These are phyloP conservation scores for Furcula furcula DNA, from an alignment of 2,888 invertebrate genomes.

Conservation along the genomic window DNA sequence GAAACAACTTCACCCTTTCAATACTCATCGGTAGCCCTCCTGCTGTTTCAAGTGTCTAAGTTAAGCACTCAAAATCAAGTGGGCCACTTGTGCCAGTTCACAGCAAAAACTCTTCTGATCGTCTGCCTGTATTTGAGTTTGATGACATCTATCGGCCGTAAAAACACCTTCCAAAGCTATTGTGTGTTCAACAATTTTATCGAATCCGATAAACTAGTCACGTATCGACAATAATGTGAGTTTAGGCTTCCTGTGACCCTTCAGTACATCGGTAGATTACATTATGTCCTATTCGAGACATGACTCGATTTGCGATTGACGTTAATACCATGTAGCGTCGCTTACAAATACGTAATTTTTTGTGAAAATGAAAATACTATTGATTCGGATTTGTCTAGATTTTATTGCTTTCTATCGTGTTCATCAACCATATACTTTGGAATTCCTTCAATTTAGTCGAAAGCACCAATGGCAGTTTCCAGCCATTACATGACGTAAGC, in stretches of 20 bases:
- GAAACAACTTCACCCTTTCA: slow-evolving; percentile 25
- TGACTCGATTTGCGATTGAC: slow-evolving; percentile 29
- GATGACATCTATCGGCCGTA: slow-evolving; percentile 20
- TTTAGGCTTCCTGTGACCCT: slow-evolving; percentile 40
- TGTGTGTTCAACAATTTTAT: slow-evolving; percentile 38
- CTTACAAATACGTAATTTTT: background rate
- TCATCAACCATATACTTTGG: slow-evolving; percentile 10
- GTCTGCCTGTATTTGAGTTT: slow-evolving; percentile 19
- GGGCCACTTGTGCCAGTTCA: slow-evolving; percentile 23
- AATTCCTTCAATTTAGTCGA: slow-evolving; percentile 19
- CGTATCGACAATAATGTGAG: slow-evolving; percentile 44
- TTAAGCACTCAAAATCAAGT: slow-evolving; percentile 30
- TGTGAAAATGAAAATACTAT: too few species aligned
- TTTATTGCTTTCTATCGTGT: slow-evolving; percentile 4
- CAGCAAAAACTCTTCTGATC: slow-evolving; percentile 20
- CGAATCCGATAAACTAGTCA: slow-evolving; percentile 44
- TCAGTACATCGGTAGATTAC: slow-evolving; percentile 33
- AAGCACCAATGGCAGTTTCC: slow-evolving; percentile 22
- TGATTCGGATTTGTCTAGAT: background rate
- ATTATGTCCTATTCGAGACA: slow-evolving; percentile 35
- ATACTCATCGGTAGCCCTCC: slow-evolving; percentile 19
- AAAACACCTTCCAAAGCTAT: slow-evolving; percentile 18
- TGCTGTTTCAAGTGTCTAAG: slow-evolving; percentile 24
- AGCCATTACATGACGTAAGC: slow-evolving; percentile 27
- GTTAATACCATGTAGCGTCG: slow-evolving; percentile 2